Evolutionary conservation across 2,888 invertebrate genomes (phyloP).

Genomic region (Pycnomerus fuliginosus): DNA sequence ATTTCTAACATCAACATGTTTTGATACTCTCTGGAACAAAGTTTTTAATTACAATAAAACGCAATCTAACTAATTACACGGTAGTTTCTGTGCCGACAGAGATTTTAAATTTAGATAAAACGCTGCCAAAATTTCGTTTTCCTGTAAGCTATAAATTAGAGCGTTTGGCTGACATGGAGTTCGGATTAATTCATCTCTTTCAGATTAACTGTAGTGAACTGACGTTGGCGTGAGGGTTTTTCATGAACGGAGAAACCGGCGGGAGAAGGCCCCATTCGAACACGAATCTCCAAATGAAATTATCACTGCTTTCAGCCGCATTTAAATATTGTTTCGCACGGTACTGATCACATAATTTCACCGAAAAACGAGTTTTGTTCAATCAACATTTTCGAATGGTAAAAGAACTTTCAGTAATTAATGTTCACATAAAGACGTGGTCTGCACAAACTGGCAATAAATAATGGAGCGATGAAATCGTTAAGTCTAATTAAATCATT

Average conservation of each 20-base stretch:
- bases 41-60: slow-evolving; percentile 53
- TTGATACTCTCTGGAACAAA: slow-evolving; percentile 38
- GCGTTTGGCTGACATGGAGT: slow-evolving; percentile 51
- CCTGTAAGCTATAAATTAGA: slow-evolving; percentile 51
- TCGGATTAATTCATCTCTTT: slow-evolving; percentile 56
- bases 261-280: slow-evolving; percentile 8
- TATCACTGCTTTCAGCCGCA: slow-evolving; percentile 27
- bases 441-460: too few species aligned
- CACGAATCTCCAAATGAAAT: slow-evolving; percentile 35
- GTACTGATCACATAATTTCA: too few species aligned
- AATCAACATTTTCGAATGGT: too few species aligned
- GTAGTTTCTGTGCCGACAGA: slow-evolving; percentile 47
- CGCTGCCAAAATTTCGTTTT: slow-evolving; percentile 54
- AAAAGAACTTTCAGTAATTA: too few species aligned
- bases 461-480: slow-evolving; percentile 23
- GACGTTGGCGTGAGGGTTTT: slow-evolving; percentile 47
- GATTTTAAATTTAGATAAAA: slow-evolving; percentile 56
- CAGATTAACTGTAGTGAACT: slow-evolving; percentile 52
- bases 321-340: too few species aligned
- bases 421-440: too few species aligned
- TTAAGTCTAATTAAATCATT: slow-evolving; percentile 29
- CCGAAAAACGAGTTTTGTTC: too few species aligned
- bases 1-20: slow-evolving; percentile 34
- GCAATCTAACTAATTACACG: slow-evolving; percentile 52
- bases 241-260: slow-evolving; percentile 25